Evolutionary conservation across 2,888 invertebrate genomes (phyloP), one percentile per base, ranked within the genome.

Genomic region (Trisateles emortualis): DNA sequence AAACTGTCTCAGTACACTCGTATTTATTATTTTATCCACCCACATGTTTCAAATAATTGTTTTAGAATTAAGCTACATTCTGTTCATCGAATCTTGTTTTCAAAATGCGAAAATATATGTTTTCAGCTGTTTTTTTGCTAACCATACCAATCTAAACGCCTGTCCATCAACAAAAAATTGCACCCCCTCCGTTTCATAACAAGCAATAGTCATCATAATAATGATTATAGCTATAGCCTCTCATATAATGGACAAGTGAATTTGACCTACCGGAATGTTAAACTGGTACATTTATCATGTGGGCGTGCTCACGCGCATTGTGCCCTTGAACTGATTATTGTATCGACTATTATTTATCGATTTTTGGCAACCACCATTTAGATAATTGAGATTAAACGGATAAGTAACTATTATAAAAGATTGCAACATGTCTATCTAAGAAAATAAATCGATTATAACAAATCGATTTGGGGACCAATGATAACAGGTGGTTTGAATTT

Each of bases 321-420:
- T 53, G 68, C 65, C 85, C 84, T 82, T 86, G 86, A 80, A 79
- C 81, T 77, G 74, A 76, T 78, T 80, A 74, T 64, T 71, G 51
- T 65, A 64, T 72, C 66, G 69, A 72, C 70, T 68, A 80, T 80
- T 78, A 81, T 78, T 79, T 79, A 83, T 84, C 73, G 81, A 76
- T 81, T 83, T 85, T 83, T 72, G 77, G 79, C 74, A 74, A 78
- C 74, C 56, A 73, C 76, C 70, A 81, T 82, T 83, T 66, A 81
- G 78, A 75, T 83, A 64, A 75, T 76, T 74, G 64, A 74, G 79
- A 81, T 81, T 74, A 75, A 61, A 68, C 72, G 67, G 75, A 76
- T 71, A 75, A 60, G 64, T 67, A 51, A 38, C 17, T 52, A 59
- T 52, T 63, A 68, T 68, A 64, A 63, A 47, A 24, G 19, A 19